Evolutionary conservation across 2,888 invertebrate species (phyloP).

Genomic region (Esperia sulphurella): DNA sequence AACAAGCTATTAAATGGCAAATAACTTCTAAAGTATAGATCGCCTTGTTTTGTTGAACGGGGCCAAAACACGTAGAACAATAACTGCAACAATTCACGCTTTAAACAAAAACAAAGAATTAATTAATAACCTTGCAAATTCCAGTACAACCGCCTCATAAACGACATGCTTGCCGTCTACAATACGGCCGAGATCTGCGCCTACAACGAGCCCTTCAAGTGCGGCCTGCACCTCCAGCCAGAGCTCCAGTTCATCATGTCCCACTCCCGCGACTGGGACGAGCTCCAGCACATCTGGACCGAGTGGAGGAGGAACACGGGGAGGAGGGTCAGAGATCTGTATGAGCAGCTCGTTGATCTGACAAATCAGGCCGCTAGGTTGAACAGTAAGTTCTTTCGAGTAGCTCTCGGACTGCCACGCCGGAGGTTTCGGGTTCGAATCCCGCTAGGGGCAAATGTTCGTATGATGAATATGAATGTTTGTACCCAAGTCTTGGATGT

Average conservation of each 20-base stretch:
- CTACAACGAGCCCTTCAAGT: slow-evolving; percentile 90
- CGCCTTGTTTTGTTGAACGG: no score
- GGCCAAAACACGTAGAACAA: no score
- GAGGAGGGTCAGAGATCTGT: slow-evolving; percentile 87
- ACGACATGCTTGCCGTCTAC: slow-evolving; percentile 93
- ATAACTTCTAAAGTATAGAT: no score
- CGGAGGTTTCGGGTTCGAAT: no score
- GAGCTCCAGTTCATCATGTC: slow-evolving; percentile 89
- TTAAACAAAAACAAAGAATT: no score
- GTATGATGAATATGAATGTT: no score
- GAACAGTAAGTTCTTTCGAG: slow-evolving; percentile 88
- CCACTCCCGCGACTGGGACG: slow-evolving; percentile 88
- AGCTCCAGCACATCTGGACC: slow-evolving; percentile 92
- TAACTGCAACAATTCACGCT: no score
- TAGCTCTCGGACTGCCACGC: no score
- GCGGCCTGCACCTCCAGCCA: slow-evolving; percentile 89
- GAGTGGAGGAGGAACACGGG: slow-evolving; percentile 94
- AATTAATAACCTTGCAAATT: slow-evolving; percentile 27
- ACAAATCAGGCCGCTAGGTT: slow-evolving; percentile 89
- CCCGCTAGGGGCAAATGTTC: no score
- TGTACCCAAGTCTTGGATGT: no score
- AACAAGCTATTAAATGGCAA: no score
- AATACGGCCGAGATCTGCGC: slow-evolving; percentile 91
- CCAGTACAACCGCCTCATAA: slow-evolving; percentile 92
- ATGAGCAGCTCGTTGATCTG: slow-evolving; percentile 87